Evolutionary conservation across 2,113 vertebrate species (phyloP), one percentile per base, ranked within the genome.

Genomic region (Puntigrus tetrazona): DNA sequence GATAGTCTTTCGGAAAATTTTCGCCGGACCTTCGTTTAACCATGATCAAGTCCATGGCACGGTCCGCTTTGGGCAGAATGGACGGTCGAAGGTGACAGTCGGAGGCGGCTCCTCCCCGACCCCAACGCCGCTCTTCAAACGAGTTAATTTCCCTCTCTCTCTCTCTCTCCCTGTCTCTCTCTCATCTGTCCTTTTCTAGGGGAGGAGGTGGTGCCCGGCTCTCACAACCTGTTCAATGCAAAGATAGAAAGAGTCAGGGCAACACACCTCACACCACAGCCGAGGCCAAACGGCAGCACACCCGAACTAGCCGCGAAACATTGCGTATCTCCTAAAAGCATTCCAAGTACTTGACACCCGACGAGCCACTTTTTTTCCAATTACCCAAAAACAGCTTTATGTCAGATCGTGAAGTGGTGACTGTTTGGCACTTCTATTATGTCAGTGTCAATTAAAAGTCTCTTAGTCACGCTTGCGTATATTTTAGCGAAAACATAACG

Each of bases 221-320:
- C 93, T 95, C 94, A 95, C 91, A 93, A 95, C 94, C 94, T 95
- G 94, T 94, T 94, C 92, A 94, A 95, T 91, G 94, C 94, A 95
- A 95, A 95, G 94, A 95, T 92, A 95, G 90, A 95, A 92, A 94
- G 93, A 94, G 94, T 95, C 94, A 95, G 93, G 93, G 92, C 92
- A 93, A 93, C 93, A 93, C 91, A 91, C 92, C 94, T 93, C 92
- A 92, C 81, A 90, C 87, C 89, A 87, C 87, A 79, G 38, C 84
- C 18, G 47, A 88, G 50, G 55, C 70, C 77, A 63, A 85, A 45
- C 57, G 63, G 63, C 38, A 80, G 55, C 80, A 43, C 55, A 57
- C 52, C 29, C 78, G 38, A 65, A 43, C 43, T 27, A 84, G 52
- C 52, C 20, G 9, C 31, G 36, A 69, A 69, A 36, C 47, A 55